Base-by-base conservation (phyloP, 1,140 invertebrate species). In the Drosophila sp. region DNA sequence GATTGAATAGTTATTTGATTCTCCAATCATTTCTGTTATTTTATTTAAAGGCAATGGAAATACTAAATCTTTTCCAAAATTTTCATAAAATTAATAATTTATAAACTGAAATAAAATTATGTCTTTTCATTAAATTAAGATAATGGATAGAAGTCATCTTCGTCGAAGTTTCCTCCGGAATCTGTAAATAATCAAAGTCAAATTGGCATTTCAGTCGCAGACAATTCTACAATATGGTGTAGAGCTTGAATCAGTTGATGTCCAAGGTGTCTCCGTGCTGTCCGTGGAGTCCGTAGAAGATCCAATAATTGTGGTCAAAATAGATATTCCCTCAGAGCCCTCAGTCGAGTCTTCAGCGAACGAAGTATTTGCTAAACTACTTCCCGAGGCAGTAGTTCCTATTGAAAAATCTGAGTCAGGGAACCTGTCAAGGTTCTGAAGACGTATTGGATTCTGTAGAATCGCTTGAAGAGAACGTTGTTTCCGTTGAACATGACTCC, bases 121-220 rank as follows among this genome's bases (percentile, higher is more conserved):
- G n/a, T n/a, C n/a, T n/a, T n/a, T n/a, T n/a, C n/a, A n/a, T n/a
- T n/a, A n/a, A 34, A 2, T 32, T 18, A 56, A 40, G 18, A 45
- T 18, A 32, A 45, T n/a, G 21, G 21, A 27, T 50, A 46, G 11
- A 27, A 32, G 11, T 29, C 36, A 6, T 56, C 34, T 3, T 40
- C 36, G 11, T 50, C 2, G n/a, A 7, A 6, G 11, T 54, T 11
- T 34, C 29, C 11, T 59, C 32, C 43, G 4, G 7, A 13, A 43
- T 32, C 61, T 63, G 61, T 32, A 63, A 63, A 18, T 13, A 62
- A 38, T 27, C 34, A 36, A 63, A 63, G 25, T 45, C 48, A 8
- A 45, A 45, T 54, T 41, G 27, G 25, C 8, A 45, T 25, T 45
- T 54, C 48, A 64, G 11, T 54, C 27, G 34, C 62, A 64, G 21